phyloP scores from a whole-genome alignment of 2,113 vertebrate species.

The Anguilla japonica region DNA sequence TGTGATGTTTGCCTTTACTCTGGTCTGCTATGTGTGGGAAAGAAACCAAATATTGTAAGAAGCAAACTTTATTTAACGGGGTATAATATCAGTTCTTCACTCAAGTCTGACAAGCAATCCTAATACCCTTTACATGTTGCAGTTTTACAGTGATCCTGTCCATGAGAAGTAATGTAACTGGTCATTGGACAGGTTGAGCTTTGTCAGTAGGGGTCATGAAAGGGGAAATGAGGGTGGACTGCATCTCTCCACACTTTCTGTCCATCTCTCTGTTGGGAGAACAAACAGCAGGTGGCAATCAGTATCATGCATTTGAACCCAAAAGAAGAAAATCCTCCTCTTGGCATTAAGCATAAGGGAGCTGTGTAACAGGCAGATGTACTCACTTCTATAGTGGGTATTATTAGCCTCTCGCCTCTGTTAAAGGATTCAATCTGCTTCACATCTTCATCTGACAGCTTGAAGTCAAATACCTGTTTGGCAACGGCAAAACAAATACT shows the following conservation, averaged over 20 bases:
- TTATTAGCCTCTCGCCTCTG: constrained; percentile 57
- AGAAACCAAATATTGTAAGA: background rate
- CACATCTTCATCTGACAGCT: constrained; percentile 62
- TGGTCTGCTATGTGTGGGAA: background rate
- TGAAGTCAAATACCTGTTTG: constrained; percentile 67
- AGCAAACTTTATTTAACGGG: background rate
- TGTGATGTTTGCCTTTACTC: background rate
- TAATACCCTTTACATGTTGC: background rate
- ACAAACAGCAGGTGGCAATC: background rate
- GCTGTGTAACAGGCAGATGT: background rate
- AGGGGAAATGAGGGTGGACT: constrained; percentile 70
- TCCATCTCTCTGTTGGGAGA: constrained; percentile 54
- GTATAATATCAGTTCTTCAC: background rate
- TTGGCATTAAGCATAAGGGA: background rate
- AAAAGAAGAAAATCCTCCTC: too few species aligned
- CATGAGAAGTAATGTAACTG: background rate
- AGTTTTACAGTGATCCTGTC: background rate
- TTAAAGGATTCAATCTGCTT: constrained; percentile 60
- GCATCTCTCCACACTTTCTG: constrained; percentile 66
- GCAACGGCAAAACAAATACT: background rate
- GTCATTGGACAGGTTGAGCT: too few species aligned
- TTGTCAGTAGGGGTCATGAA: constrained; percentile 60
- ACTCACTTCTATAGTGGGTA: constrained; percentile 60
- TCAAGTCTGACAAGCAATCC: background rate
- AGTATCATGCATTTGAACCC: background rate